Evolutionary conservation across 1,140 invertebrate genomes (phyloP).

Genomic region (Drosophila ficusphila): DNA sequence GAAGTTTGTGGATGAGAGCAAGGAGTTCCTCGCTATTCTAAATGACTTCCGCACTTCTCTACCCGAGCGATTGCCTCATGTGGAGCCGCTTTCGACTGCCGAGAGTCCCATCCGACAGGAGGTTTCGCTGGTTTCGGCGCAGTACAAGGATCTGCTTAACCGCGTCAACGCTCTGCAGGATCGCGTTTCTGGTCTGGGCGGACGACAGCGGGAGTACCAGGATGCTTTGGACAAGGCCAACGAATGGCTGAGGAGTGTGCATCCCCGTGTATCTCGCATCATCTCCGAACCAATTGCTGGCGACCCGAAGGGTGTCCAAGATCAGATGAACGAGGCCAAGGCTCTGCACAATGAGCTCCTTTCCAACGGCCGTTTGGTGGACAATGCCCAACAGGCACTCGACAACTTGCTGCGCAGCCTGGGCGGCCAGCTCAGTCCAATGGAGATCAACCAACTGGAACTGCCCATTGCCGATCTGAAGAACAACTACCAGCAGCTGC

Average conservation of each 20-base stretch:
- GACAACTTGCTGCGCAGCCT: conserved; percentile 90
- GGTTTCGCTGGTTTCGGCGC: conserved; percentile 88
- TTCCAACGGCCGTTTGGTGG: conserved; percentile 92
- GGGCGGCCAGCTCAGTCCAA: conserved; percentile 91
- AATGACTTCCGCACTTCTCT: conserved; percentile 94
- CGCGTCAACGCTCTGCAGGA: conserved; percentile 93
- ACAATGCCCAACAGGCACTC: conserved; percentile 88
- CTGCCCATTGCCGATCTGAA: conserved; percentile 91
- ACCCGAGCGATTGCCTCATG: conserved; percentile 91
- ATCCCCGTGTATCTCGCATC: conserved; percentile 90
- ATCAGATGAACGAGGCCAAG: conserved; percentile 94
- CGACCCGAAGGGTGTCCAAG: conserved; percentile 94
- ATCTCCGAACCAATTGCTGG: conserved; percentile 93
- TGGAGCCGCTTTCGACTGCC: conserved; percentile 88
- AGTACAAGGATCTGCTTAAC: conserved; percentile 91
- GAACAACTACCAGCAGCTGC: conserved; percentile 91
- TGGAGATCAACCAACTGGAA: conserved; percentile 91
- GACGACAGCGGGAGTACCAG: conserved; percentile 91
- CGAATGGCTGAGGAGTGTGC: conserved; percentile 92
- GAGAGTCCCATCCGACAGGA: conserved; percentile 90
- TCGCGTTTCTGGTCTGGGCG: conserved; percentile 90
- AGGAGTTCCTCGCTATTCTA: conserved; percentile 92
- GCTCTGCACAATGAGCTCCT: conserved; percentile 94
- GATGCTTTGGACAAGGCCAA: conserved; percentile 93
- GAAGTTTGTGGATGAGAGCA: conserved; percentile 97